Conservation (phyloP, 2,888 invertebrate species). For the Tineola bisselliella region DNA sequence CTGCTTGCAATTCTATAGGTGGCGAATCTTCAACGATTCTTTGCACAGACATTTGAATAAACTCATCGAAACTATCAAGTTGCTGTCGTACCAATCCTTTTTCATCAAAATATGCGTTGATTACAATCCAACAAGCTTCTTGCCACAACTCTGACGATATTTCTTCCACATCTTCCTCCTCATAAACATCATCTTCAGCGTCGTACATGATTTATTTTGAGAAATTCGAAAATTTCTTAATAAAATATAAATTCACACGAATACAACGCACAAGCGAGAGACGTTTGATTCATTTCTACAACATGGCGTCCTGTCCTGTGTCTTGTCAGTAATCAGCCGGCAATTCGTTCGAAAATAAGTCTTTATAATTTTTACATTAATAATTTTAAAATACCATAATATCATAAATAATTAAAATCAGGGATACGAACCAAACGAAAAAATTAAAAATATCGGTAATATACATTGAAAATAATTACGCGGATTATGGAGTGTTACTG, state of each 20-base stretch:
- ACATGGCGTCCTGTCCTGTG: not conserved
- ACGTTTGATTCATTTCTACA: not conserved
- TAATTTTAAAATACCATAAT: no score
- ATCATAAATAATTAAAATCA: no score
- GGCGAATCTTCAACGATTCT: conserved; percentile 99
- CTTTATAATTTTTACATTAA: no score
- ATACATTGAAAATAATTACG: no score
- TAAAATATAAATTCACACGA: not conserved
- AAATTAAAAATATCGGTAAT: no score
- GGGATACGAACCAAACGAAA: no score
- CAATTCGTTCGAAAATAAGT: not conserved
- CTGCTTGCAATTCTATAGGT: conserved; percentile 95
- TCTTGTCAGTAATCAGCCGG: not conserved
- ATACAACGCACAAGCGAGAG: no score
- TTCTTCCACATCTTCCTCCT: conserved; percentile 92
- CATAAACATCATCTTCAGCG: conserved; percentile 70
- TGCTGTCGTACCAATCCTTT: conserved; percentile 99
- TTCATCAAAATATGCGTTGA: conserved; percentile 99
- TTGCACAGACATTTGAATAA: conserved; percentile 99
- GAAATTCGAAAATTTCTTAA: not conserved
- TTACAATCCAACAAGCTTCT: conserved; percentile 99
- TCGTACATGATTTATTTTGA: conserved; percentile 42
- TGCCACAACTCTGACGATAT: conserved; percentile 99
- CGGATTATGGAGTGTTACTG: no score
- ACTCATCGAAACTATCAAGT: conserved; percentile 99